Percentiles rank a stretch among this genome's conserved stretches.
These are phyloP conservation scores for Trachythela sp. DNA, from an alignment of 64 coral and sea anemone genomes.

Conservation along the genomic window DNA sequence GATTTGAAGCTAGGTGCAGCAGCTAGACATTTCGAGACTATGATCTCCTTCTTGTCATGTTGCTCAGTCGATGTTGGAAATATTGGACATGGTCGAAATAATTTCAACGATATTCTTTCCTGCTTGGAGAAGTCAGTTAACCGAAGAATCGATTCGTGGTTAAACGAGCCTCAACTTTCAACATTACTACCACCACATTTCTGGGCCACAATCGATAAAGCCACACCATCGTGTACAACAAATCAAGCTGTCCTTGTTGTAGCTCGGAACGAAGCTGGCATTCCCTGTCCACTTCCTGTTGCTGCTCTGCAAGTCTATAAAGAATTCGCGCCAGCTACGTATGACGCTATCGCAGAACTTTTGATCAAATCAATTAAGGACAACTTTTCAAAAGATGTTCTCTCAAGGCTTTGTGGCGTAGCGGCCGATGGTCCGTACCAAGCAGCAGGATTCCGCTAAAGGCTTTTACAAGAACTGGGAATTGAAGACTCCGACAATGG, in stretches of 20 bases:
- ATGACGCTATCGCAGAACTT: not conserved
- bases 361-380: not conserved
- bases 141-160: not conserved
- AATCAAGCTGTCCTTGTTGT: not conserved
- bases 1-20: not conserved
- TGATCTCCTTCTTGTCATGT: slow-evolving; percentile 12
- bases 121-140: not conserved
- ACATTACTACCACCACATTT: not conserved
- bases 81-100: not conserved
- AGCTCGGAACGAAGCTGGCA: not conserved
- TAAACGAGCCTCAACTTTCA: not conserved
- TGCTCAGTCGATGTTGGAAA: slow-evolving; percentile 12
- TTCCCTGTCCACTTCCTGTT: not conserved
- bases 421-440: not conserved
- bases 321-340: not conserved
- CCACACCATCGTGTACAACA: not conserved
- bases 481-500: not conserved
- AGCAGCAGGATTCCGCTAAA: not conserved
- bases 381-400: slow-evolving; percentile 10
- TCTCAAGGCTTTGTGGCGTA: not conserved
- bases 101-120: not conserved
- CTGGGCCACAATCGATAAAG: not conserved
- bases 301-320: not conserved
- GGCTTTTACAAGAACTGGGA: not conserved
- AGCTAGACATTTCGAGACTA: not conserved